Evolutionary conservation across 2,888 invertebrate species (phyloP).

Genomic region (Andrena fulva): DNA sequence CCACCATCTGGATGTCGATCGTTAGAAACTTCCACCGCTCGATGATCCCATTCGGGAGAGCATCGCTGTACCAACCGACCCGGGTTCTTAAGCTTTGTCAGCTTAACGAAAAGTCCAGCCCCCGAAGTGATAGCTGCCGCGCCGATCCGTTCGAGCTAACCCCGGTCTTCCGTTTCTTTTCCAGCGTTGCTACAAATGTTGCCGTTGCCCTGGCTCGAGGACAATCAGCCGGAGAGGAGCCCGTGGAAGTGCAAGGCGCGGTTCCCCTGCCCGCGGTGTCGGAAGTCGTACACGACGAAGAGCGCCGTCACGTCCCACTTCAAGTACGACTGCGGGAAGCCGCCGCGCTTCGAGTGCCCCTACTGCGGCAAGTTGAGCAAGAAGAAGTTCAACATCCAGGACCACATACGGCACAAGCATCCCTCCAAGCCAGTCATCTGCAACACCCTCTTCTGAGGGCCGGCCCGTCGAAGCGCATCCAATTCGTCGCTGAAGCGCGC

Average conservation of each 20-base stretch:
- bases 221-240: slow-evolving; percentile 59
- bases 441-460: slow-evolving; percentile 74
- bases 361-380: slow-evolving; percentile 82
- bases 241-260: slow-evolving; percentile 64
- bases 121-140: background rate
- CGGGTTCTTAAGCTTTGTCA: too few species aligned
- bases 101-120: background rate
- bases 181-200: slow-evolving; percentile 73
- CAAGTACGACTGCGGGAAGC: slow-evolving; percentile 83
- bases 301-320: slow-evolving; percentile 80
- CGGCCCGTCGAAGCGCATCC: background rate
- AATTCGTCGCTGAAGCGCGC: background rate
- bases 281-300: slow-evolving; percentile 80
- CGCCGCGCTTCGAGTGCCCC: slow-evolving; percentile 81
- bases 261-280: slow-evolving; percentile 78
- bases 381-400: slow-evolving; percentile 81
- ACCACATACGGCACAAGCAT: slow-evolving; percentile 80
- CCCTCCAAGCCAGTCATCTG: slow-evolving; percentile 74
- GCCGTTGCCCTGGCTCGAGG: slow-evolving; percentile 72
- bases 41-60: too few species aligned
- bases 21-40: too few species aligned
- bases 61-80: too few species aligned
- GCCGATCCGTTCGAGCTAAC: slow-evolving; percentile 51
- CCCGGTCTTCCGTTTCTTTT: slow-evolving; percentile 69
- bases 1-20: too few species aligned